These are phyloP conservation scores for Harpagifer antarcticus DNA, from an alignment of 2,797 vertebrate species.

Conservation along the genomic window DNA sequence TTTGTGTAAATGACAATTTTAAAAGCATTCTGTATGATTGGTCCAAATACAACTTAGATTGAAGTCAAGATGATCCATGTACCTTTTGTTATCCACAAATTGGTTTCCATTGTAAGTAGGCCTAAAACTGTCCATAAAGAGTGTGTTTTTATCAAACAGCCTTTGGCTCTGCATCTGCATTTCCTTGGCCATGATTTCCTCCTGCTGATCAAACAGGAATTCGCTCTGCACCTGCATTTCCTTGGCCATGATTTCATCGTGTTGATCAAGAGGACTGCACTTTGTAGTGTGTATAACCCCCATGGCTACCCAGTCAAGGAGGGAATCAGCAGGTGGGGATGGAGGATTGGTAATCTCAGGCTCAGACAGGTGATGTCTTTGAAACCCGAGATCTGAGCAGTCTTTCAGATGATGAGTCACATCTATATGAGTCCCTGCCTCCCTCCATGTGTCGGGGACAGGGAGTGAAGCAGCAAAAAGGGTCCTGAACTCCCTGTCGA, in stretches of 20 bases:
- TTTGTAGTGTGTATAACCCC: constrained; percentile 70
- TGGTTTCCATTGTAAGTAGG: constrained; percentile 24
- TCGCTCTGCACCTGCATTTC: constrained; percentile 26
- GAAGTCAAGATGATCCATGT: constrained; percentile 11
- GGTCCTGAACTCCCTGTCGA: constrained; percentile 89
- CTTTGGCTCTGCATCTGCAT: constrained; percentile 13
- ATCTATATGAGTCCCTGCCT: background rate
- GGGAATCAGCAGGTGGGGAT: constrained; percentile 55
- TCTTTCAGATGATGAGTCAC: constrained; percentile 28
- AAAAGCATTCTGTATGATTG: background rate
- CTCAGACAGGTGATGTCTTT: constrained; percentile 47
- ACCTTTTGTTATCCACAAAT: constrained; percentile 61
- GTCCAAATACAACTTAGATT: background rate
- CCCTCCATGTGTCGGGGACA: constrained; percentile 60
- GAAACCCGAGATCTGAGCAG: constrained; percentile 20
- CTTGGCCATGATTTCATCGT: constrained; percentile 15
- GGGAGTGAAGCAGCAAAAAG: constrained; percentile 88
- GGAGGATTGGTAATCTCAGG: constrained; percentile 55
- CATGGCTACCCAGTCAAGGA: constrained; percentile 84
- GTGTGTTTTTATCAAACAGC: constrained; percentile 27
- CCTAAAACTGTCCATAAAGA: constrained; percentile 25
- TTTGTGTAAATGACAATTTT: background rate
- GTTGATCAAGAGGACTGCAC: constrained; percentile 26
- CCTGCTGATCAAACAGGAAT: constrained; percentile 2
- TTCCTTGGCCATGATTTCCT: constrained; percentile 29